Conservation (phyloP, 1,140 invertebrate species). For the Limonius californicus region DNA sequence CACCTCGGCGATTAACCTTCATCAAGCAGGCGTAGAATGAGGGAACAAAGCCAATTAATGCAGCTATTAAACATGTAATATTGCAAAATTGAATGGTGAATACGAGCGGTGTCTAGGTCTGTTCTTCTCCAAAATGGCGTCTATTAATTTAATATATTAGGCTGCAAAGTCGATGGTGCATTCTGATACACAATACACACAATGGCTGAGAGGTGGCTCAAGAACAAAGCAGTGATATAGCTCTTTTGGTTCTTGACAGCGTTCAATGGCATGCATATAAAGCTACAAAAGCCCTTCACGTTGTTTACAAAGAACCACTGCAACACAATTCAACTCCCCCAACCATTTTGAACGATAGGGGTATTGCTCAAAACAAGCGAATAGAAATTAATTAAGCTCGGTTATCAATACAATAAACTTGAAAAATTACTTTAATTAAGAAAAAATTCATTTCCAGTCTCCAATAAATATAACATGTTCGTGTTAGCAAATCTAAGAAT, state of each 20-base stretch:
- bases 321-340: background rate
- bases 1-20: slow-evolving; percentile 6
- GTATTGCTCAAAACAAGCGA: too few relatives aligned
- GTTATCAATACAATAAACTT: too few relatives aligned
- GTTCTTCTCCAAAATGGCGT: slow-evolving; percentile 4
- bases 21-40: background rate
- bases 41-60: slow-evolving; percentile 7
- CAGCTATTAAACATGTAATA: slow-evolving; percentile 7
- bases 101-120: background rate
- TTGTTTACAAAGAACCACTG: background rate
- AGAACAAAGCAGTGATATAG: slow-evolving; percentile 2
- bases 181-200: slow-evolving; percentile 8
- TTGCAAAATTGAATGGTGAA: slow-evolving; percentile 9
- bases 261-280: background rate
- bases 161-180: background rate
- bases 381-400: too few relatives aligned
- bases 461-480: too few relatives aligned
- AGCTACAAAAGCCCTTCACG: background rate
- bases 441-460: too few relatives aligned
- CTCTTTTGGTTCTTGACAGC: background rate
- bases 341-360: too few relatives aligned
- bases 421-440: too few relatives aligned
- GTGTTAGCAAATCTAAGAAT: too few relatives aligned
- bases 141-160: slow-evolving; percentile 1
- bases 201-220: background rate